A percentile compares a stretch with the other conserved stretches of the same genome.
Evolutionary conservation across 2,113 vertebrate genomes (phyloP).

Genomic region (Dicaeum eximium): DNA sequence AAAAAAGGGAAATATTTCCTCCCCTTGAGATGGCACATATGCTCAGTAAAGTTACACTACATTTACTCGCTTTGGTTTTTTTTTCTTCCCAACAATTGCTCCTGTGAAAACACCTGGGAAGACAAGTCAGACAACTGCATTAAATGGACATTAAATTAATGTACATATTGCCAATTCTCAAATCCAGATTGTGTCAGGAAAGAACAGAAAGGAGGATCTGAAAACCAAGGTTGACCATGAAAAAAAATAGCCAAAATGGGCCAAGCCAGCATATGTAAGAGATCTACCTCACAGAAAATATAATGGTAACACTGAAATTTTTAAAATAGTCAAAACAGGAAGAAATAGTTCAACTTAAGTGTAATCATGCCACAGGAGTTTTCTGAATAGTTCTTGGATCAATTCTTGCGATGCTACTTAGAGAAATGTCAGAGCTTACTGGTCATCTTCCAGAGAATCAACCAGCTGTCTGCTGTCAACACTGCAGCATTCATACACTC

Average conservation of each 20-base stretch:
- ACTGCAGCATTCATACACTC: background rate
- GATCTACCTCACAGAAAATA: conserved; percentile 6
- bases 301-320: conserved; percentile 22
- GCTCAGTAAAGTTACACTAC: background rate
- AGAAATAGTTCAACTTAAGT: conserved; percentile 47
- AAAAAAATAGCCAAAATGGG: background rate
- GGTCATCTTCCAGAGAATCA: background rate
- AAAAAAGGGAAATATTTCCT: background rate
- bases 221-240: background rate
- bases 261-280: background rate
- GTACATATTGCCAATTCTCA: background rate
- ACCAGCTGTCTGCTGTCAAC: conserved; percentile 50
- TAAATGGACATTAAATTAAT: background rate
- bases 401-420: conserved; percentile 30
- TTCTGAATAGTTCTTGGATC: conserved; percentile 29
- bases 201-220: background rate
- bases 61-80: background rate
- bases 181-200: background rate
- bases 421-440: conserved; percentile 8
- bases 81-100: background rate
- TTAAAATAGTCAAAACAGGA: conserved; percentile 50
- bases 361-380: conserved; percentile 30
- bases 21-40: background rate
- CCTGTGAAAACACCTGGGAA: background rate
- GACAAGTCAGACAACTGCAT: background rate